A percentile compares a stretch with the other conserved stretches of the same genome.
phyloP scores from a whole-genome alignment of 2,797 vertebrate genomes.

The Falco cherrug region DNA sequence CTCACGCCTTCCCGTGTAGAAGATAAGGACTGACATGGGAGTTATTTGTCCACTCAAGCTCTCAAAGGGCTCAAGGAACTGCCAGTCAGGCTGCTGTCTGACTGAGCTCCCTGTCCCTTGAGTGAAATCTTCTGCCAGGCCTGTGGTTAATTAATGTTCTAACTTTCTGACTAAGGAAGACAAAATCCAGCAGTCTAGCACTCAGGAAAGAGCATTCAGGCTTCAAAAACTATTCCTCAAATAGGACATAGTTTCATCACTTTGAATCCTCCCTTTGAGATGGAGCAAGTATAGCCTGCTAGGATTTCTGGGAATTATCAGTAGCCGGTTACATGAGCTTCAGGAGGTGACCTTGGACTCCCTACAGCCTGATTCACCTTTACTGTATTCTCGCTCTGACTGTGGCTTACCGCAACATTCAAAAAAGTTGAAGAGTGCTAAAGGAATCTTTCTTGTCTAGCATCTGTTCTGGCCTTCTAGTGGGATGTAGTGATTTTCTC shows the following conservation, averaged over 20 bases:
- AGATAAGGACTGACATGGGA: constrained; percentile 38
- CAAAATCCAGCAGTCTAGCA: neutral
- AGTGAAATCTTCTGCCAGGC: neutral
- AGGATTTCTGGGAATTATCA: constrained; percentile 6
- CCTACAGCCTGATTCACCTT: neutral
- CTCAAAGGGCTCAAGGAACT: neutral
- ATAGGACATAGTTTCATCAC: neutral
- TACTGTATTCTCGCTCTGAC: neutral
- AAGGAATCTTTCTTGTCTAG: neutral
- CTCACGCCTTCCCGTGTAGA: neutral
- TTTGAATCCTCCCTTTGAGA: neutral
- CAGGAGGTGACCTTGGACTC: neutral
- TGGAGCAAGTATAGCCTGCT: neutral
- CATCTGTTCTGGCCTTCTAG: neutral
- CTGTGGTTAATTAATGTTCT: neutral
- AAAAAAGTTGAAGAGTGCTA: neutral
- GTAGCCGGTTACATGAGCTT: neutral
- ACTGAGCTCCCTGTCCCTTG: neutral
- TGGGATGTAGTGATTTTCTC: constrained; percentile 31
- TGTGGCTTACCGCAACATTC: constrained; percentile 12
- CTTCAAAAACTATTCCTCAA: neutral
- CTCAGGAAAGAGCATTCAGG: neutral
- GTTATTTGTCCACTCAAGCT: constrained; percentile 21
- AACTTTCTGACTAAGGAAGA: neutral
- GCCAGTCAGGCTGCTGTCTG: neutral